Base-by-base conservation (phyloP, 1,140 invertebrate genomes). In the Magallana ariakensis region DNA sequence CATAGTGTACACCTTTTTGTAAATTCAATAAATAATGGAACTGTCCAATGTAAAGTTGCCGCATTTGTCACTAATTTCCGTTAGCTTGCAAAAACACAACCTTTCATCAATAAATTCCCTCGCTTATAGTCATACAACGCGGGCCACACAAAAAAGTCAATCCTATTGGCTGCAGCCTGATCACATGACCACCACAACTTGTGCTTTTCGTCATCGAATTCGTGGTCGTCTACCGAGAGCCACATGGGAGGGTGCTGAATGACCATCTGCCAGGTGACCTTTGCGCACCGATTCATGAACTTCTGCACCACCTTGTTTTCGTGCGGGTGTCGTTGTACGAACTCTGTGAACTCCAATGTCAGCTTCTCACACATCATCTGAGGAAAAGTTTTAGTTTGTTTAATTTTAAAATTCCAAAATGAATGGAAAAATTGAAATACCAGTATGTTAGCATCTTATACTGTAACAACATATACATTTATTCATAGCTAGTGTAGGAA, bases 131-230 rank as follows among this genome's bases (percentile, higher is more conserved):
- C 93, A 80, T 90, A 93, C 56, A 94, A 87, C 53, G 90, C 89
- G 10, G 93, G 93, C 93, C 93, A 94, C 7, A 94, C 87, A 75
- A 92, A 93, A 87, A 89, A 92, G 57, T 93, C 88, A 15, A 94
- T 90, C 55, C 86, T 90, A 11, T 70, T 89, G 26, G 91, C 90
- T 15, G 80, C 87, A 19, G 89, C 80, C 82, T 92, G 90, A 85
- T 93, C 90, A 91, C 93, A 94, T 87, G 92, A 93, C 93, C 93
- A 93, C 92, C 93, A 94, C 53, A 94, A 85, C 87, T 91, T 92
- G 85, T 94, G 93, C 53, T 88, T 89, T 70, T 89, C 91, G 6
- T 91, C 91, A 90, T 93, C 90, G 85, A 92, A 93, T 46, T 75
- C 82, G n/a, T 87, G 88, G 89, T 93, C 91, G 46, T 88, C 80